These are phyloP conservation scores for Xerus inauris DNA, from an alignment of 2,113 vertebrate genomes.

Conservation along the genomic window DNA sequence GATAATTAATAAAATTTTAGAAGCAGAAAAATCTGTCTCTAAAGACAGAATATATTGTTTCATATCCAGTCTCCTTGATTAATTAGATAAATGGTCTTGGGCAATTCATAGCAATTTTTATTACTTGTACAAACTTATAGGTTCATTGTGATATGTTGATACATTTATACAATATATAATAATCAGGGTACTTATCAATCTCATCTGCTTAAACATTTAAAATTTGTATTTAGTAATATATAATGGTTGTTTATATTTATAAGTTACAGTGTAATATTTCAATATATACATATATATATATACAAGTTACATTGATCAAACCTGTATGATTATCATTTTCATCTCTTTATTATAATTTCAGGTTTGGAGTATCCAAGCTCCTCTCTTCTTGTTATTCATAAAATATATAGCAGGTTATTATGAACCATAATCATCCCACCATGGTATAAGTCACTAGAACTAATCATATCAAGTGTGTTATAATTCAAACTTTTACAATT, in stretches of 20 bases:
- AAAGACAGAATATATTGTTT: background rate
- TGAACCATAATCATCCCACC: background rate
- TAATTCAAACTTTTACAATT: background rate
- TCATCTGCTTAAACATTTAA: background rate
- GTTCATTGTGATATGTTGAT: background rate
- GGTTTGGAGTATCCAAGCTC: background rate
- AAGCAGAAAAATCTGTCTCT: background rate
- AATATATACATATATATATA: background rate
- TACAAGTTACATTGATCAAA: background rate
- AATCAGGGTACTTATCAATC: background rate
- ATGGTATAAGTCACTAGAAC: background rate
- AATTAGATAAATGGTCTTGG: background rate
- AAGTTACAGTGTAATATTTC: background rate
- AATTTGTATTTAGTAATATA: background rate
- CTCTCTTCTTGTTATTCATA: background rate
- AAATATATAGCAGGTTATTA: background rate
- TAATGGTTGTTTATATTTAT: background rate
- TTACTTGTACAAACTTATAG: background rate
- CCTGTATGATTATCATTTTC: background rate
- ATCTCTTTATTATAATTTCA: background rate
- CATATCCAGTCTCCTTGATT: background rate
- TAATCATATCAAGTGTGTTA: background rate
- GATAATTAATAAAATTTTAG: background rate
- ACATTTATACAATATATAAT: background rate
- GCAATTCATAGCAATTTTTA: background rate